phyloP scores from a whole-genome alignment of 2,113 vertebrate genomes.

The Anolis sagrei region DNA sequence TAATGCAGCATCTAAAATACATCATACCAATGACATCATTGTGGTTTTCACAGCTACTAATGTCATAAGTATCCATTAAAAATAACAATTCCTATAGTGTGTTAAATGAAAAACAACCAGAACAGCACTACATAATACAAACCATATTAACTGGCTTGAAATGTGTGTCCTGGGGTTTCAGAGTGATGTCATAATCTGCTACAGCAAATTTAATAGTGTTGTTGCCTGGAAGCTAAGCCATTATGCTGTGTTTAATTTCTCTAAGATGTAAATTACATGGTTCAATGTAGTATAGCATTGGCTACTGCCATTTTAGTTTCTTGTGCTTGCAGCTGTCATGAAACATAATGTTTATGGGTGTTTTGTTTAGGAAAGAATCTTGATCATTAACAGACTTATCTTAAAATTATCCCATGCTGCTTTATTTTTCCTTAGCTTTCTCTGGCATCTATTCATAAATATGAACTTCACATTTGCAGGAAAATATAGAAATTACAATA shows the following conservation, averaged over 20 bases:
- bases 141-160: slow-evolving; percentile 68
- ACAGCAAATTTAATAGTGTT: slow-evolving; percentile 77
- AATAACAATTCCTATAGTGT: slow-evolving; percentile 66
- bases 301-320: slow-evolving; percentile 70
- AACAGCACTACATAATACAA: slow-evolving; percentile 70
- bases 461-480: slow-evolving; percentile 4
- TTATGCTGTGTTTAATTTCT: slow-evolving; percentile 82
- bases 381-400: slow-evolving; percentile 47
- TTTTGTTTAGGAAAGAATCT: slow-evolving; percentile 68
- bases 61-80: slow-evolving; percentile 32
- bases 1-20: slow-evolving; percentile 24
- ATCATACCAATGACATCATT: slow-evolving; percentile 50
- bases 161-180: slow-evolving; percentile 78
- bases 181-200: slow-evolving; percentile 83
- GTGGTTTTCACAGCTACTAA: slow-evolving; percentile 42
- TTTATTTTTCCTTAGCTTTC: slow-evolving; percentile 44
- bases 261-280: slow-evolving; percentile 82
- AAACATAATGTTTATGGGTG: slow-evolving; percentile 65
- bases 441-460: slow-evolving; percentile 37
- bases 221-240: slow-evolving; percentile 80
- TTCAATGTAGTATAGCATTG: slow-evolving; percentile 69
- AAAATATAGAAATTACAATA: slow-evolving; percentile 27
- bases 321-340: slow-evolving; percentile 67
- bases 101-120: slow-evolving; percentile 76
- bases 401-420: slow-evolving; percentile 45